Conservation (phyloP, 2,797 vertebrate genomes). For the Tachyglossus aculeatus region DNA sequence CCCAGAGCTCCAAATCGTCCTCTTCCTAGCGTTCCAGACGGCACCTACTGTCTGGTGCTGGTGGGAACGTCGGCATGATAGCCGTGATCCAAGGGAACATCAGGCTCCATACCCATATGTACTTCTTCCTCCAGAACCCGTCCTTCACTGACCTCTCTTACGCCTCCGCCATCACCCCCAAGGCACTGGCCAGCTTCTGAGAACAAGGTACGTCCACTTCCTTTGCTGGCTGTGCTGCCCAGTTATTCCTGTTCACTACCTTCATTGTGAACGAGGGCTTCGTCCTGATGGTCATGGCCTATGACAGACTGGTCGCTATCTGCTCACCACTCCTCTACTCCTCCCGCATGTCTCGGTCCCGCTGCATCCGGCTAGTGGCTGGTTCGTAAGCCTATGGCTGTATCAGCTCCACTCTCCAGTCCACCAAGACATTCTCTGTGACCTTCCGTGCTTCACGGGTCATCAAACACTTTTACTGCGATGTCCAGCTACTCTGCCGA, state of each 20-base stretch:
- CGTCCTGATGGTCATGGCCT: constrained; percentile 58
- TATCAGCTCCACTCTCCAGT: constrained; percentile 37
- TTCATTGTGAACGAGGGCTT: constrained; percentile 56
- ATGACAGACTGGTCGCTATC: constrained; percentile 51
- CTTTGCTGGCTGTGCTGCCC: constrained; percentile 44
- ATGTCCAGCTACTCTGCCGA: constrained; percentile 45
- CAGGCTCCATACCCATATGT: constrained; percentile 49
- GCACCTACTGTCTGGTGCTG: constrained; percentile 41
- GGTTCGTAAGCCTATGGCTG: constrained; percentile 49
- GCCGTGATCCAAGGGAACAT: constrained; percentile 32
- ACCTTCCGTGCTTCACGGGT: constrained; percentile 38
- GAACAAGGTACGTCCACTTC: constrained; percentile 47
- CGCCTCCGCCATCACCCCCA: constrained; percentile 41
- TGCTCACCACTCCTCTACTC: constrained; percentile 51
- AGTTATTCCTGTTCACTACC: constrained; percentile 43
- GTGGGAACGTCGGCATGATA: constrained; percentile 49
- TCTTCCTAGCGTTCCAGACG: constrained; percentile 46
- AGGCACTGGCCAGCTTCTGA: constrained; percentile 41
- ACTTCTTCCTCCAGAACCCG: constrained; percentile 58
- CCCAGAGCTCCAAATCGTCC: constrained; percentile 32
- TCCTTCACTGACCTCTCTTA: constrained; percentile 52
- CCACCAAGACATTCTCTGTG: constrained; percentile 45
- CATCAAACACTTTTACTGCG: constrained; percentile 62
- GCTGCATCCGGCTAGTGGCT: constrained; percentile 43
- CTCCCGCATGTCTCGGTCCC: constrained; percentile 31